phyloP scores from a whole-genome alignment of 1,140 invertebrate genomes.

The Drosophila parabipectinata region DNA sequence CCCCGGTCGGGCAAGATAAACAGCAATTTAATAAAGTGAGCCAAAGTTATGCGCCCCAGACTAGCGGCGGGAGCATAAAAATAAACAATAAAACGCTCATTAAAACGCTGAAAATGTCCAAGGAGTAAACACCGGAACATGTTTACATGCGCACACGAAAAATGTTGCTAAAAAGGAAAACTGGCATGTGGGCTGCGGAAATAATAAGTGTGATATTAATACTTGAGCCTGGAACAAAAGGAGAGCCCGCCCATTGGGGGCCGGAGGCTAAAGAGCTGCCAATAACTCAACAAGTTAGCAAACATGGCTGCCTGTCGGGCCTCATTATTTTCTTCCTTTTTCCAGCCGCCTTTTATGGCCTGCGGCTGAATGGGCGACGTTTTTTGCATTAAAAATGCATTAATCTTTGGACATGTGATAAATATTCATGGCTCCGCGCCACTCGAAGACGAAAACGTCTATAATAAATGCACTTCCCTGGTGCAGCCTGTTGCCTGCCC shows the following conservation, averaged over 20 bases:
- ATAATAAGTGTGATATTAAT: constrained; percentile 79
- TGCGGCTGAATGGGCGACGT: constrained; percentile 7
- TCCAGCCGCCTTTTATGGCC: constrained; percentile 32
- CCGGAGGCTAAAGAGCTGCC: constrained; percentile 44
- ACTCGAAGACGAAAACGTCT: constrained; percentile 11
- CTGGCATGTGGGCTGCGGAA: constrained; percentile 26
- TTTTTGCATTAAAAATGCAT: constrained; percentile 77
- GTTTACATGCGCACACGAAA: constrained; percentile 26
- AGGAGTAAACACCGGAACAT: constrained; percentile 42
- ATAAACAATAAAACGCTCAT: constrained; percentile 64
- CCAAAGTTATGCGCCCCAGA: constrained; percentile 52
- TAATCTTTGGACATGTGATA: constrained; percentile 73
- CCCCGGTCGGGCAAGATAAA: constrained; percentile 51
- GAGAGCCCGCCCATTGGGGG: constrained; percentile 25
- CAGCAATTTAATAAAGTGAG: constrained; percentile 70
- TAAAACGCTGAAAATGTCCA: constrained; percentile 50
- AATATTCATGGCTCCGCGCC: constrained; percentile 63
- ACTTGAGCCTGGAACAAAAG: constrained; percentile 49
- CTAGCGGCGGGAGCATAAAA: constrained; percentile 50
- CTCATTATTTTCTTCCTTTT: background rate
- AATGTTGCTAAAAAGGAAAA: constrained; percentile 11
- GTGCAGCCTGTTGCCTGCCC: constrained; percentile 54
- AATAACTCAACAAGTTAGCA: constrained; percentile 77
- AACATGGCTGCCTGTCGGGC: constrained; percentile 47
- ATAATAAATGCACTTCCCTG: constrained; percentile 57